Evolutionary conservation across 2,888 invertebrate genomes (phyloP), one percentile per base, ranked within the genome.

Genomic region (Azorinus chamasolen): DNA sequence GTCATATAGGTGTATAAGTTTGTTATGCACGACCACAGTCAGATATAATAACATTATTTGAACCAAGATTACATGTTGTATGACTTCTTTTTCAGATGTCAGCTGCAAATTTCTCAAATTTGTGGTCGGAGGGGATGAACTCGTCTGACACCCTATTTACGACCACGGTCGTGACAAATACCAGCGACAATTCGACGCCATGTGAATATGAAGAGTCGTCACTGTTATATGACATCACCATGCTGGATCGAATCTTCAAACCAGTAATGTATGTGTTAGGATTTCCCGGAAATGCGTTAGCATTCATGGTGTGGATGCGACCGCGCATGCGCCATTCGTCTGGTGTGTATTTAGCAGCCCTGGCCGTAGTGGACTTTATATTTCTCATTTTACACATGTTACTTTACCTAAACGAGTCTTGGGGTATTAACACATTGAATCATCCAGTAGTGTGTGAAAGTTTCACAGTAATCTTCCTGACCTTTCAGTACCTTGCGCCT

Each of bases 301-400:
- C 92, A 5, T 88, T 93, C 63, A 65, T 90, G 43, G 88, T 93
- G 50, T 93, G 93, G 93, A 88, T 92, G 32, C 88, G 89, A 53
- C 89, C 87, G 59, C 84, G 89, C 58, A 93, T 93, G 92, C 87
- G 92, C 14, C 91, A 92, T 62, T 92, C 92, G 1, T 93, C 93
- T 14, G 92, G 93, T 27, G 90, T 88, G 59, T 93, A 93, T 80
- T 84, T 93, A 32, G 91, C 92, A 22, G 91, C 92, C 8, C 84
- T 93, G 20, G 92, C 92, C 0, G 61, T 92, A 43, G 84, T 87
- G 45, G 93, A 93, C 83, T 86, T 92, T 27, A 79, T 90, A 8
- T 93, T 93, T 72, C 84, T 93, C 32, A 50, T 86, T 1, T 72
- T 92, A n/a, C 89, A 91, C 65, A 70, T 92, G 18, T 61, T 93